Evolutionary conservation across 2,113 vertebrate genomes (phyloP).

Genomic region (Gyps fulvus): DNA sequence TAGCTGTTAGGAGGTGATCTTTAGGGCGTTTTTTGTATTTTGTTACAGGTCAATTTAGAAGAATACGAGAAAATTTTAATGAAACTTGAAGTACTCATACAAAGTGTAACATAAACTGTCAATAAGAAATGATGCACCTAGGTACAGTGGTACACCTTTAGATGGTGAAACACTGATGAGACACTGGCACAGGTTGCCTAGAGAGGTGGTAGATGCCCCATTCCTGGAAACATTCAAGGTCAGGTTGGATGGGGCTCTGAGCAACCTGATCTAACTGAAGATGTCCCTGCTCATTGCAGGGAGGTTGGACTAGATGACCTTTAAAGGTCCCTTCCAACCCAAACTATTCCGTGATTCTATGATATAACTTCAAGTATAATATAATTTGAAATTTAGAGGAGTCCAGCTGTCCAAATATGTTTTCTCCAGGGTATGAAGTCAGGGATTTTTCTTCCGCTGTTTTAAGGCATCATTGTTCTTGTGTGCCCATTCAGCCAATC

Average conservation of each 20-base stretch:
- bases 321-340: not conserved
- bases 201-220: not conserved
- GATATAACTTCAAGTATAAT: not conserved
- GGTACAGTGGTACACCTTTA: no score
- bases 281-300: not conserved
- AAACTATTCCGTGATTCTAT: not conserved
- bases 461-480: not conserved
- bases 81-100: not conserved
- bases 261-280: not conserved
- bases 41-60: not conserved
- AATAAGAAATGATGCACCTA: not conserved
- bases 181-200: not conserved
- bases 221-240: not conserved
- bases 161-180: no score
- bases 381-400: not conserved
- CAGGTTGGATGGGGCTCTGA: not conserved
- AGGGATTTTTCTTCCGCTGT: not conserved
- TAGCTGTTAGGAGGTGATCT: not conserved
- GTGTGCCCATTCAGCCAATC: not conserved
- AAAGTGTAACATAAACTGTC: no score
- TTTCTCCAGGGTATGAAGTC: not conserved
- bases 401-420: not conserved
- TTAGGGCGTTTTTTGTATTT: not conserved
- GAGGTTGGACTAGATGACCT: not conserved
- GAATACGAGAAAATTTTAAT: not conserved